Conservation (phyloP, 2,113 vertebrate species). For the Laticauda colubrina region DNA sequence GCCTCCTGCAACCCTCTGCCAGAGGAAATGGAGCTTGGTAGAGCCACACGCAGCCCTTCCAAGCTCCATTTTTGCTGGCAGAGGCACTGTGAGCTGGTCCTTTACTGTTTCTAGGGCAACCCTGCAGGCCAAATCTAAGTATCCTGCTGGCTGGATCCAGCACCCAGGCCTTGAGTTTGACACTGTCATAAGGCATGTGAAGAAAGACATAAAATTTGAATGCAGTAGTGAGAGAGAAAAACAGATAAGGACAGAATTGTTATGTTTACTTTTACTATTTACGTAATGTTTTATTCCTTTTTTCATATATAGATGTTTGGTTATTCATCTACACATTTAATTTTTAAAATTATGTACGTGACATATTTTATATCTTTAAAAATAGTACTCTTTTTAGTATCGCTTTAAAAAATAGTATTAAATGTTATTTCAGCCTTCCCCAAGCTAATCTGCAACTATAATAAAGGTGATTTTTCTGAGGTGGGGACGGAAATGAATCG, state of each 20-base stretch:
- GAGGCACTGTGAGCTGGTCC: too few species aligned
- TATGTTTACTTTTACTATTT: background rate
- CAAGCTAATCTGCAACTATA: background rate
- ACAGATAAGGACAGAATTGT: background rate
- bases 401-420: background rate
- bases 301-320: background rate
- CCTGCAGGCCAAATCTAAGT: too few species aligned
- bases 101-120: too few species aligned
- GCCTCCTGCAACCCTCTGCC: too few species aligned
- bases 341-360: background rate
- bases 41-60: too few species aligned
- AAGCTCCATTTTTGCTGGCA: too few species aligned
- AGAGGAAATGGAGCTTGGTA: too few species aligned
- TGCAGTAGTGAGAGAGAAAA: background rate
- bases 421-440: background rate
- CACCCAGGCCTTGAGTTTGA: too few species aligned
- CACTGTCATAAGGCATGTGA: background rate
- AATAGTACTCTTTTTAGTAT: too few species aligned
- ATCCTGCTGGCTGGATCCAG: too few species aligned
- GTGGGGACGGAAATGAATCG: background rate
- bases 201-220: background rate
- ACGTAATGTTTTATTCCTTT: background rate
- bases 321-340: background rate
- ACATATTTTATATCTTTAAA: too few species aligned
- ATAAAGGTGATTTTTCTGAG: background rate